Percentiles rank a stretch among this genome's conserved stretches.
Evolutionary conservation across 2,888 invertebrate species (phyloP).

Genomic region (Prosopocoilus inquinatus): DNA sequence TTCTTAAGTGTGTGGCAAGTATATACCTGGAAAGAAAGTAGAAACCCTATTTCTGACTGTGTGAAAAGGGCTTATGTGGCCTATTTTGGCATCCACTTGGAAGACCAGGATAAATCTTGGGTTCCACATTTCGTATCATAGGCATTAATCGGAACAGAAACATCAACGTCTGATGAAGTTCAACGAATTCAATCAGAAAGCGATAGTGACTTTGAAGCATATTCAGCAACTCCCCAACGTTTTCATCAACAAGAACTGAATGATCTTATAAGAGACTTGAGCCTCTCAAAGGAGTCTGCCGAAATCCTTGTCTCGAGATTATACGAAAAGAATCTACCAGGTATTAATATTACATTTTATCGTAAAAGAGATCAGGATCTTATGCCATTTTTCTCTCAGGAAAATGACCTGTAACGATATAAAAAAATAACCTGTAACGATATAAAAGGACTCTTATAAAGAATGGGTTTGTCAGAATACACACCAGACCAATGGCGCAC

Average conservation of each 20-base stretch:
- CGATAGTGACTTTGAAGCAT: conserved; percentile 15
- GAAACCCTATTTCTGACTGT: too few relatives aligned
- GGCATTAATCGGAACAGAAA: conserved; percentile 17
- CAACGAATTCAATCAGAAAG: conserved; percentile 12
- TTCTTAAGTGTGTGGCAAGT: too few relatives aligned
- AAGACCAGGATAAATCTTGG: conserved; percentile 26
- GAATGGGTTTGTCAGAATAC: neutral
- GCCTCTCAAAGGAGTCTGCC: too few relatives aligned
- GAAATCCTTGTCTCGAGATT: conserved; percentile 26
- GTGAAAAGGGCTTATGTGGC: too few relatives aligned
- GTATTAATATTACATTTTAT: too few relatives aligned
- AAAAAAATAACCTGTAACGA: too few relatives aligned
- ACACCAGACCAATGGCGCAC: neutral
- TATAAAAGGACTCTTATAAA: too few relatives aligned
- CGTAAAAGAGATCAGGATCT: too few relatives aligned
- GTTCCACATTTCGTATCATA: conserved; percentile 27
- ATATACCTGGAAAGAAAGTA: too few relatives aligned
- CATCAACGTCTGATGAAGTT: conserved; percentile 5
- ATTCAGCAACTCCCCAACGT: conserved; percentile 18
- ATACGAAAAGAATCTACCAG: conserved; percentile 24
- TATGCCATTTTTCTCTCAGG: conserved; percentile 3
- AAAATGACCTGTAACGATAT: neutral
- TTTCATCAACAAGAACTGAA: conserved; percentile 23
- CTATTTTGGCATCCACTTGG: too few relatives aligned
- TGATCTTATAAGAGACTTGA: conserved; percentile 25